phyloP scores from a whole-genome alignment of 2,888 invertebrate genomes.

The Phyto melanocephala region DNA sequence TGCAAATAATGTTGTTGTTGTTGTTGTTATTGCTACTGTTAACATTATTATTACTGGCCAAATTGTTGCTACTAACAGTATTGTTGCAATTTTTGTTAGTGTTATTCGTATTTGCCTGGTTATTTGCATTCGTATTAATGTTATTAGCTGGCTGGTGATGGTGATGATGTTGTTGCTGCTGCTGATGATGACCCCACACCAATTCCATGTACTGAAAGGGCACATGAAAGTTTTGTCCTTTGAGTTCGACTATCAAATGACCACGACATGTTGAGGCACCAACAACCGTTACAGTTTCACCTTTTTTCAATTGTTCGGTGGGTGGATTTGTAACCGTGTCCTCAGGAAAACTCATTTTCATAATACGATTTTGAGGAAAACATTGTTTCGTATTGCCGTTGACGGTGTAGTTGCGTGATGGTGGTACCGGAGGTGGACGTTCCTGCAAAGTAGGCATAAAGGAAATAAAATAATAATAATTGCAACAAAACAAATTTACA shows the following conservation, averaged over 20 bases:
- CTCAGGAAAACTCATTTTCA: constrained; percentile 93
- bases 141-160: constrained; percentile 33
- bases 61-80: constrained; percentile 45
- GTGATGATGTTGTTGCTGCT: constrained; percentile 51
- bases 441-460: constrained; percentile 81
- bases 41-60: constrained; percentile 38
- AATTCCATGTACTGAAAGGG: constrained; percentile 91
- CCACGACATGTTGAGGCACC: constrained; percentile 93
- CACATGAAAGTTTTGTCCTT: constrained; percentile 86
- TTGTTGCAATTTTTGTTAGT: constrained; percentile 39
- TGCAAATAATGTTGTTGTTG: constrained; percentile 26
- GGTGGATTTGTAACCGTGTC: constrained; percentile 76
- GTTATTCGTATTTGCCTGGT: constrained; percentile 44
- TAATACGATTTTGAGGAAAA: constrained; percentile 94
- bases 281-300: constrained; percentile 91
- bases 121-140: constrained; percentile 49
- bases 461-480: background rate
- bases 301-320: constrained; percentile 83
- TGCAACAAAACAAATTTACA: constrained; percentile 37
- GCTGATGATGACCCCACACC: constrained; percentile 68
- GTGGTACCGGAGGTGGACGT: constrained; percentile 94
- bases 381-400: constrained; percentile 93
- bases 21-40: constrained; percentile 41
- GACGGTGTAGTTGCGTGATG: constrained; percentile 93
- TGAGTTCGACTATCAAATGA: constrained; percentile 91